Evolutionary conservation across 2,797 vertebrate species (phyloP), one percentile per base, ranked within the genome.

Genomic region (Scomberomorus guttatus): DNA sequence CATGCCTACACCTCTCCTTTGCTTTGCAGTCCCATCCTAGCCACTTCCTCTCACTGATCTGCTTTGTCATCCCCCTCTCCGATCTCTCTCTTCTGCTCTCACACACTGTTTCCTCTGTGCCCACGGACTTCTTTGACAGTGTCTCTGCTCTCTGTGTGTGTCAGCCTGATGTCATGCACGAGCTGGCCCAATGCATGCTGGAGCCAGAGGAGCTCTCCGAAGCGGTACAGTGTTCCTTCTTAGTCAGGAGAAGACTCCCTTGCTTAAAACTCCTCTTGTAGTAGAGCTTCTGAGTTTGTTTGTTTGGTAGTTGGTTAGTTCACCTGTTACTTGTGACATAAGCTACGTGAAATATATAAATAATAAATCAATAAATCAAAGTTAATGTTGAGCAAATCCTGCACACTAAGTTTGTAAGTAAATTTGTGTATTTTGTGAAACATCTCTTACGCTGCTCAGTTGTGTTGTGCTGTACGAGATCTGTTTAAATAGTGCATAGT

Each of bases 111-210:
- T 78, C 70, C 74, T 66, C 65, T 77, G 64, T 84, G 66, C 44
- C 58, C 71, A 72, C 44, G n/a, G 68, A 66, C 68, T 85, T 67
- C 72, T 70, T 79, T 91, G 89, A 90, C 71, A 50, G 58, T 88
- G 60, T 85, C 62, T 88, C 70, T 86, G 61, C 79, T 88, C 54
- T 87, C 8, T 62, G 9, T 60, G 70, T 79, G 82, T 82, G 89
- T 95, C 93, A 96, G 95, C 94, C 96, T 92, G 94, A 96, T 94
- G 93, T 95, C 92, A 92, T 95, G 95, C 96, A 96, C 95, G 88
- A 94, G 60, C 86, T 93, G 72, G 92, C 80, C 70, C 94, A 94
- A 88, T 96, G 97, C 97, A 98, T 97, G 96, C 93, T 94, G 95
- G 95, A 95, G 75, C 94, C 95, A 81, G 90, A 92, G 91, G 95